Percentiles rank a stretch among this genome's conserved stretches.
Conservation (phyloP, 2,888 invertebrate species). For the Lithophane semibrunnea region DNA sequence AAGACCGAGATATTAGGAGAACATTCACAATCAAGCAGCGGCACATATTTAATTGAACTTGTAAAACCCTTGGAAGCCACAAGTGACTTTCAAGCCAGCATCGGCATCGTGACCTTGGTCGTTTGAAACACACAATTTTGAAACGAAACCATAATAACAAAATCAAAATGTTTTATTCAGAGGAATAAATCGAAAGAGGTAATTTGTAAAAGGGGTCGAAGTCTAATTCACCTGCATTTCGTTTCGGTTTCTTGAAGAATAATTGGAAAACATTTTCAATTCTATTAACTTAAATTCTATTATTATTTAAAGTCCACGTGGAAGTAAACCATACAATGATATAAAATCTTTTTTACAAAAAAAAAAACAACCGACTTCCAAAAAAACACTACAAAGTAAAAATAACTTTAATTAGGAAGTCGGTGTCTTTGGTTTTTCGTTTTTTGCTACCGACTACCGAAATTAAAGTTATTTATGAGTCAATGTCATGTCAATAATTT, state of each 20-base stretch:
- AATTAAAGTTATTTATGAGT: too few relatives aligned
- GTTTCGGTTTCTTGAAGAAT: neutral
- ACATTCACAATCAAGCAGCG: neutral
- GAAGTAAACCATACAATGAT: neutral
- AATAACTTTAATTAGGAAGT: too few relatives aligned
- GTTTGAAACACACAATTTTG: neutral
- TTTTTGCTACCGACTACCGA: too few relatives aligned
- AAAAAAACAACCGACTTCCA: too few relatives aligned
- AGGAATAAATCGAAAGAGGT: neutral
- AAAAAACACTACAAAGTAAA: too few relatives aligned
- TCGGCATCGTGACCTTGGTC: neutral
- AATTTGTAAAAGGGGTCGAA: neutral
- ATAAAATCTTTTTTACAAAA: too few relatives aligned
- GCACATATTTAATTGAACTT: neutral
- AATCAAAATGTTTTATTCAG: slow-evolving; percentile 4
- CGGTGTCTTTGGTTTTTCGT: too few relatives aligned
- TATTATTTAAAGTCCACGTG: neutral
- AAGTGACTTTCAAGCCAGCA: neutral
- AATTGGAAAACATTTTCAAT: neutral
- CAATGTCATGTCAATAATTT: neutral
- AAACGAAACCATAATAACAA: neutral
- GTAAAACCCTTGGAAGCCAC: neutral
- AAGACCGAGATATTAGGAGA: neutral
- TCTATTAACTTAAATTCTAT: neutral
- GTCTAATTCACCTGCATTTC: neutral